Base-by-base conservation (phyloP, 2,888 invertebrate genomes). In the Petrolisthes cinctipes region DNA sequence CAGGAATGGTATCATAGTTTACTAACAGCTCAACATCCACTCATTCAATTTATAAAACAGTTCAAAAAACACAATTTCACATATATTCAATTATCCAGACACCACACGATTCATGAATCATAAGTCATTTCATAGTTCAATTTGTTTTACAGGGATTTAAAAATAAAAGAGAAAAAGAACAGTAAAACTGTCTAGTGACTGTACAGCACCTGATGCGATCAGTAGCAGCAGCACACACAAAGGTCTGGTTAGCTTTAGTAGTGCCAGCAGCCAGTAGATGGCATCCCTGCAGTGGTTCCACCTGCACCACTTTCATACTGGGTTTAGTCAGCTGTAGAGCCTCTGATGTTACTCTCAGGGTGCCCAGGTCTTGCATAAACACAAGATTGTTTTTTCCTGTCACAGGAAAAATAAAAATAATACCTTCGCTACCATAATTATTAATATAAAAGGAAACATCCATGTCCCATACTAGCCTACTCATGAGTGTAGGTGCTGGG, bases 361-460 rank as follows among this genome's bases (percentile, higher is more conserved):
- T 94, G 14, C 95, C 93, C 66, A 95, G 92, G 91, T 95, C 94
- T 91, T 95, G 95, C 66, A 94, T 93, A n/a, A 95, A 94, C 23
- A 96, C 92, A 56, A 93, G 93, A 88, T 94, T 94, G 5, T 94
- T 94, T 73, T 93, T 93, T 0, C 95, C 94, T 92, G 89, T 0
- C 84, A 76, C 53, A 53, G 51, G 56, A 66, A n/a, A 11, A 53
- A 11, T 23, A 68, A 11, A 17, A 66, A n/a, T 6, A 20, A 23
- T 53, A 78, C 53, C 56, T 17, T 4, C 23, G 66, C 37, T 61
- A 82, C 68, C 14, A 51, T 73, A 73, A 20, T 9, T 57, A 51
- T 11, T 14, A 37, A 37, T 37, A 37, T 37, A 37, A 37, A 37
- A 37, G 37, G 37, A 37, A 37, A 37, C 37, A 37, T 37, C 37